phyloP scores from a whole-genome alignment of 2,888 invertebrate species.

The Trachelus iudaicus region DNA sequence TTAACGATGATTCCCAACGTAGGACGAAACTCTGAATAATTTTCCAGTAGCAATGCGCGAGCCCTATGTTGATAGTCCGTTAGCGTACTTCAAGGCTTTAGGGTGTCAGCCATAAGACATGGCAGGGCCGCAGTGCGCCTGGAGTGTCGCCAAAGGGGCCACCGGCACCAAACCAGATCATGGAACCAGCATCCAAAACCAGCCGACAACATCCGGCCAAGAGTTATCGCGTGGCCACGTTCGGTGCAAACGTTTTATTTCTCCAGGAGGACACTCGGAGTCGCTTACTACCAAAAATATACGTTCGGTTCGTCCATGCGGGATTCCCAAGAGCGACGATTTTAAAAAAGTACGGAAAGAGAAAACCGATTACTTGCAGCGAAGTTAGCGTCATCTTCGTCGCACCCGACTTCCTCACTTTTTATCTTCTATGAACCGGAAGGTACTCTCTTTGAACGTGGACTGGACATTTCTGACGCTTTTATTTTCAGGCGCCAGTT shows the following conservation, averaged over 20 bases:
- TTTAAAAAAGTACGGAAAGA: background rate
- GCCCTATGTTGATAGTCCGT: background rate
- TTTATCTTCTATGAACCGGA: background rate
- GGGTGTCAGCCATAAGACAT: constrained; percentile 26
- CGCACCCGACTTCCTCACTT: constrained; percentile 5
- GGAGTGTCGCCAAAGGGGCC: constrained; percentile 60
- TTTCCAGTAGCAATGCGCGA: background rate
- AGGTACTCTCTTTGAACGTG: background rate
- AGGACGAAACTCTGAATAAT: background rate
- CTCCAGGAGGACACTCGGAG: constrained; percentile 27
- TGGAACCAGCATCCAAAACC: constrained; percentile 37
- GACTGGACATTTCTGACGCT: background rate
- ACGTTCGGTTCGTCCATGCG: background rate
- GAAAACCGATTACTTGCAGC: constrained; percentile 22
- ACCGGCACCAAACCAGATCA: constrained; percentile 37
- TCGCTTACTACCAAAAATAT: background rate
- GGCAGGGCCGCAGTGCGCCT: constrained; percentile 61
- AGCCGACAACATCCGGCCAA: constrained; percentile 35
- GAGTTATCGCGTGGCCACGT: constrained; percentile 44
- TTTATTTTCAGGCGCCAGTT: background rate
- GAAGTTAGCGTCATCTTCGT: background rate
- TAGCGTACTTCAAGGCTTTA: constrained; percentile 8
- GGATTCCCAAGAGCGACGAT: background rate
- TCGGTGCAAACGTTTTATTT: constrained; percentile 34
- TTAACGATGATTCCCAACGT: background rate